Evolutionary conservation across 2,888 invertebrate species (phyloP).

Genomic region (Charanyca ferruginea): DNA sequence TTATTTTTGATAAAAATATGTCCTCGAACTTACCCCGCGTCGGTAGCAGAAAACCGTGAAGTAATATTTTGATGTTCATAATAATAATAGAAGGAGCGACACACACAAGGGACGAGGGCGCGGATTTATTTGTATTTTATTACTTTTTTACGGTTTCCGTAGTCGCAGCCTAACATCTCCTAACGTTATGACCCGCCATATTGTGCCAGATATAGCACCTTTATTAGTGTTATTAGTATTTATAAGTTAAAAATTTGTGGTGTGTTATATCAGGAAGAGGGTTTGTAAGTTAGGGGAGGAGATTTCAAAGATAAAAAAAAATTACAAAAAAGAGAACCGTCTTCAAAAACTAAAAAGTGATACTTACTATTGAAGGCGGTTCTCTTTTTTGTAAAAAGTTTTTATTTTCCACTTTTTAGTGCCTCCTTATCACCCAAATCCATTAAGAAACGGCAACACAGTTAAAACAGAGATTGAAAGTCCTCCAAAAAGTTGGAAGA

Average conservation of each 20-base stretch:
- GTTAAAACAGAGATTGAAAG: no score
- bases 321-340: no score
- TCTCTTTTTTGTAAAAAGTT: no score
- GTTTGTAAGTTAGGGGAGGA: not conserved
- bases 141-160: slow-evolving; percentile 88
- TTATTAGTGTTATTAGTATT: slow-evolving; percentile 71
- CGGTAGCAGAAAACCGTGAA: slow-evolving; percentile 68
- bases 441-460: no score
- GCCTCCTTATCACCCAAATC: no score
- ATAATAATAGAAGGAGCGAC: slow-evolving; percentile 85
- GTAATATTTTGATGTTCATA: slow-evolving; percentile 88
- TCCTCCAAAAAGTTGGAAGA: no score
- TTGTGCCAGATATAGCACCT: slow-evolving; percentile 71
- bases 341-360: no score
- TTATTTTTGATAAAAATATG: slow-evolving; percentile 70
- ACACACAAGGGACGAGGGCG: slow-evolving; percentile 78
- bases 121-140: slow-evolving; percentile 90
- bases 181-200: slow-evolving; percentile 77
- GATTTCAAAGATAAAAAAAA: not conserved
- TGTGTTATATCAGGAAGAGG: slow-evolving; percentile 19
- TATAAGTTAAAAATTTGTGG: slow-evolving; percentile 62
- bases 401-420: no score
- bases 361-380: no score
- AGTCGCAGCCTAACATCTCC: slow-evolving; percentile 78
- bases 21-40: slow-evolving; percentile 58